Conservation (phyloP, 2,888 invertebrate species). For the Amphipoea lucens region DNA sequence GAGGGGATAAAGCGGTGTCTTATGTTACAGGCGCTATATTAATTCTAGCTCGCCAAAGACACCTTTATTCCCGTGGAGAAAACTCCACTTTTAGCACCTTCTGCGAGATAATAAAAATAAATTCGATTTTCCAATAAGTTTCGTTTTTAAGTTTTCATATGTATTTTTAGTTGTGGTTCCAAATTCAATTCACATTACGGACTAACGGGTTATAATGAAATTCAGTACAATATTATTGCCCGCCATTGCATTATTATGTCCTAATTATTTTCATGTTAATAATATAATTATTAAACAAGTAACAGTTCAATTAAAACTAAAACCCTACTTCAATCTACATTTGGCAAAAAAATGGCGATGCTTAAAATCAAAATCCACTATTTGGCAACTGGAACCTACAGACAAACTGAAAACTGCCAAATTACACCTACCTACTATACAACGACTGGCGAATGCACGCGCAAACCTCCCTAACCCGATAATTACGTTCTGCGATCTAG, state of each 20-base stretch:
- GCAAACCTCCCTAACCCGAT: too few species aligned
- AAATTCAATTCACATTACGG: too few species aligned
- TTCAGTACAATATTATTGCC: too few species aligned
- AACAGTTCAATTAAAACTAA: neutral
- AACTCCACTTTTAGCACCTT: neutral
- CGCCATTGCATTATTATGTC: too few species aligned
- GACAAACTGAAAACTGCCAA: conserved; percentile 14
- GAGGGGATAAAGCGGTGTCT: neutral
- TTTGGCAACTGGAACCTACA: conserved; percentile 20
- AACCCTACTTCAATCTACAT: neutral
- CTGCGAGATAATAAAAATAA: neutral
- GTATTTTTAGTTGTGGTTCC: too few species aligned
- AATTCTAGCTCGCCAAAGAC: neutral
- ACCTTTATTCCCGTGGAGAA: neutral
- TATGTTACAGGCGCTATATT: neutral
- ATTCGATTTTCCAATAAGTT: neutral
- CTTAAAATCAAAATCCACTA: neutral
- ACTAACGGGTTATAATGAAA: too few species aligned
- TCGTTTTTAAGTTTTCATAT: too few species aligned
- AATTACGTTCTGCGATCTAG: too few species aligned
- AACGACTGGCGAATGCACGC: too few species aligned
- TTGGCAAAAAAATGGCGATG: conserved; percentile 13
- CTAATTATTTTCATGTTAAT: too few species aligned
- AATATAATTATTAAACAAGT: too few species aligned
- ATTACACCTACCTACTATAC: neutral